Evolutionary conservation across 2,888 invertebrate species (phyloP), one percentile per base, ranked within the genome.

Genomic region (Dimorphilus gyrociliatus): DNA sequence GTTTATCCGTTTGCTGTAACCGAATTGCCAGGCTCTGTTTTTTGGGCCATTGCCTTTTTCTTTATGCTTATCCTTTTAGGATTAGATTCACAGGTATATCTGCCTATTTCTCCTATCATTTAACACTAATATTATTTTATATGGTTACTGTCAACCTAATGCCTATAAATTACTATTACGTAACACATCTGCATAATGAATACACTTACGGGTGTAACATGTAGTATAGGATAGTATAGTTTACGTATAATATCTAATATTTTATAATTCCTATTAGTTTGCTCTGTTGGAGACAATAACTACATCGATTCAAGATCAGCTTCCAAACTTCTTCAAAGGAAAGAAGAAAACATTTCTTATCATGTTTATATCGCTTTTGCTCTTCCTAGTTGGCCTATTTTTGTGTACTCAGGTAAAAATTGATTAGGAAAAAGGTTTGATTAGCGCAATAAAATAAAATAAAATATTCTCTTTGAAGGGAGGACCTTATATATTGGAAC

Each of bases 241-340:
- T n/a, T n/a, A n/a, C n/a, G n/a, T n/a, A n/a, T n/a, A n/a, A n/a
- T n/a, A n/a, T n/a, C n/a, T n/a, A n/a, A n/a, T n/a, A n/a, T n/a
- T n/a, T n/a, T n/a, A n/a, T n/a, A n/a, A n/a, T n/a, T n/a, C n/a
- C n/a, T n/a, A n/a, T n/a, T n/a, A n/a, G 63, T 64, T 65, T 43
- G 60, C 61, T 5, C 41, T 61, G 32, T 47, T 62, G 27, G 63
- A 64, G 44, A 64, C 61, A 2, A 52, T 63, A 3, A 48, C 52
- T 12, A 63, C 63, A 2, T 49, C 60, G 14, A 37, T 63, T 18
- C 42, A 54, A 37, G 64, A 64, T 42, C 42, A 53, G 30, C 60
- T 51, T 38, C 59, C 60, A 3, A 27, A 29, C 4, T 37, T 35
- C 16, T 29, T 55, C 18, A 65, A 74, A 18, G 65, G 74, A 18